Evolutionary conservation across 53 echinoderm and acorn worm species (phyloP).

Genomic region (Hippasteria phrygiana): DNA sequence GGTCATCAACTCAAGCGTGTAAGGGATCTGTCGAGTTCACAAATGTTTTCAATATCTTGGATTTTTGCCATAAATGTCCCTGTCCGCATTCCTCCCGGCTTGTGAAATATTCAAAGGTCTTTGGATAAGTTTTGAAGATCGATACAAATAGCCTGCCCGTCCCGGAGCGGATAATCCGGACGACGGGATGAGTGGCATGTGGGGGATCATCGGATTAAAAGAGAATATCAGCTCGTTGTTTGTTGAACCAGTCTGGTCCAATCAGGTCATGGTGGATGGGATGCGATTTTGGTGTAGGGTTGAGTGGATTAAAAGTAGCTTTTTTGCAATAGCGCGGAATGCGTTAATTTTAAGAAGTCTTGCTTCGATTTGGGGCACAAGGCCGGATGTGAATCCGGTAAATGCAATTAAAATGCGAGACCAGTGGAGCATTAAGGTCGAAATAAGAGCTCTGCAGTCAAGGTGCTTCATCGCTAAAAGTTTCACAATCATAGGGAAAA

Average conservation of each 20-base stretch:
- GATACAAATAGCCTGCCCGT: not conserved
- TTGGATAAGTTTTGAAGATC: slow-evolving; percentile 24
- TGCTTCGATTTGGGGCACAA: not conserved
- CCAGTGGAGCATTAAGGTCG: not conserved
- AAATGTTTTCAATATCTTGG: not conserved
- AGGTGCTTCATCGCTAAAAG: not conserved
- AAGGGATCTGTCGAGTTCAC: too few relatives aligned
- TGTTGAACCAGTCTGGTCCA: not conserved
- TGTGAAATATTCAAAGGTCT: not conserved
- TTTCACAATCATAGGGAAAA: not conserved
- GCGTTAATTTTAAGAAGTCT: not conserved
- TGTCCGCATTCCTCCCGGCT: not conserved
- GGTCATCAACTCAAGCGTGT: too few relatives aligned
- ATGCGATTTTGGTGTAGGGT: not conserved
- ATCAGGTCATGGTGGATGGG: not conserved
- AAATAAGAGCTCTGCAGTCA: not conserved
- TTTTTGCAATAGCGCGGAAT: slow-evolving; percentile 23
- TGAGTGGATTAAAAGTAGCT: not conserved
- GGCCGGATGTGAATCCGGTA: not conserved
- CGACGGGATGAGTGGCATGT: slow-evolving; percentile 20
- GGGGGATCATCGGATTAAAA: slow-evolving; percentile 8
- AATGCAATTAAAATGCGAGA: not conserved
- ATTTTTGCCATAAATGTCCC: not conserved
- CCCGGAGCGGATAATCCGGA: not conserved
- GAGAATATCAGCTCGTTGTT: not conserved